phyloP scores from a whole-genome alignment of 1,140 invertebrate genomes.

The Ectropis grisescens region DNA sequence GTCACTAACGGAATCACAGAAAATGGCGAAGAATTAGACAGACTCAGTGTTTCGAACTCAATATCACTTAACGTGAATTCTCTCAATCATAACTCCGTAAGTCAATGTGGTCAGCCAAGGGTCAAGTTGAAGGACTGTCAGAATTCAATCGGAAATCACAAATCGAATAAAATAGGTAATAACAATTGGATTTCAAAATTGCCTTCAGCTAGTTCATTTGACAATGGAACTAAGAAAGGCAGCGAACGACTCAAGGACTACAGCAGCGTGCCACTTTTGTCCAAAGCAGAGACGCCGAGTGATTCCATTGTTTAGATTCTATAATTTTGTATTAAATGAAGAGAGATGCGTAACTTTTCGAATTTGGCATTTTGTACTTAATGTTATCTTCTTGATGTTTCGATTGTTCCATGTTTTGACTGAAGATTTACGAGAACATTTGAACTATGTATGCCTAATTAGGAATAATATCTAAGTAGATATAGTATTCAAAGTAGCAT shows the following conservation, averaged over 20 bases:
- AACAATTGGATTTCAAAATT: conserved; percentile 65
- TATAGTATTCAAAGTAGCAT: no score
- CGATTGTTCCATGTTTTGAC: no score
- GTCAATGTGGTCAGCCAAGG: conserved; percentile 36
- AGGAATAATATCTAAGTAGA: no score
- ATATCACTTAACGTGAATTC: conserved; percentile 53
- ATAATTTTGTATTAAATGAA: neutral
- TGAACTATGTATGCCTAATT: no score
- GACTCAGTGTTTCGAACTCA: conserved; percentile 44
- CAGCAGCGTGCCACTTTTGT: conserved; percentile 55
- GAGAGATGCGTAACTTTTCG: no score
- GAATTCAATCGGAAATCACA: conserved; percentile 45
- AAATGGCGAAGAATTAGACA: conserved; percentile 36
- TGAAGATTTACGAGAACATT: no score
- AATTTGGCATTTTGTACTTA: no score
- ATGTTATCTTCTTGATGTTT: no score
- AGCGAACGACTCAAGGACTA: conserved; percentile 55
- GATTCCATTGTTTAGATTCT: conserved; percentile 54
- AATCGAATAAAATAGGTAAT: conserved; percentile 56
- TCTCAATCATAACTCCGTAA: conserved; percentile 46
- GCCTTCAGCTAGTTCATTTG: conserved; percentile 56
- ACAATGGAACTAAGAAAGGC: conserved; percentile 41
- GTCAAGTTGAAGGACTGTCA: conserved; percentile 57
- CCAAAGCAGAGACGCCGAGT: conserved; percentile 47
- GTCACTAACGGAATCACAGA: conserved; percentile 46